Percentiles rank a stretch among this genome's conserved stretches.
Evolutionary conservation across 2,797 vertebrate species (phyloP).

Genomic region (Onychomys torridus): DNA sequence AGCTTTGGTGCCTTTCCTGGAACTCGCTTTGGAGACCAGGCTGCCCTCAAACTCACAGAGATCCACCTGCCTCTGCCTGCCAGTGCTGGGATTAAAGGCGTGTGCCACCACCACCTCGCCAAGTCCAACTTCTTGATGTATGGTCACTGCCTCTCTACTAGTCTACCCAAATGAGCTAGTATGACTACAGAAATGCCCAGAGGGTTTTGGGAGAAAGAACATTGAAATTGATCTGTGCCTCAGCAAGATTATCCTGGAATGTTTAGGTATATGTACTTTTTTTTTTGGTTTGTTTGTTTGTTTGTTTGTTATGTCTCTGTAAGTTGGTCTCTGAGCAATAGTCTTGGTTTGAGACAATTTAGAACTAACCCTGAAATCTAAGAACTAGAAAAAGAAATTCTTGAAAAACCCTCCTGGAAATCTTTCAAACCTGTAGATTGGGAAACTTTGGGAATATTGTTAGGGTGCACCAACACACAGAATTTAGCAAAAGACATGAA

Average conservation of each 20-base stretch:
- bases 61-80: too few relatives aligned
- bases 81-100: too few relatives aligned
- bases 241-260: background rate
- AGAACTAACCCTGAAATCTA: background rate
- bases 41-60: too few relatives aligned
- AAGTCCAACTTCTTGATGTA: background rate
- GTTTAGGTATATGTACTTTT: background rate
- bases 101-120: too few relatives aligned
- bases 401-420: background rate
- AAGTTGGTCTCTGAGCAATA: background rate
- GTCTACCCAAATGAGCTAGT: background rate
- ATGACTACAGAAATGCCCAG: background rate
- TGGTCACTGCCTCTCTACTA: background rate
- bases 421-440: background rate
- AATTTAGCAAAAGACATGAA: background rate
- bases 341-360: background rate
- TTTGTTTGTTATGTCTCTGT: too few relatives aligned
- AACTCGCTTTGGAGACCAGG: too few relatives aligned
- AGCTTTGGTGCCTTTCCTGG: too few relatives aligned
- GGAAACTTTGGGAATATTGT: background rate
- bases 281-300: too few relatives aligned
- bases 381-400: background rate
- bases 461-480: background rate
- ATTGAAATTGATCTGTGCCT: background rate
- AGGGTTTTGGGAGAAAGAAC: background rate